phyloP scores from a whole-genome alignment of 2,888 invertebrate genomes.

The Cryptocephalus primarius region DNA sequence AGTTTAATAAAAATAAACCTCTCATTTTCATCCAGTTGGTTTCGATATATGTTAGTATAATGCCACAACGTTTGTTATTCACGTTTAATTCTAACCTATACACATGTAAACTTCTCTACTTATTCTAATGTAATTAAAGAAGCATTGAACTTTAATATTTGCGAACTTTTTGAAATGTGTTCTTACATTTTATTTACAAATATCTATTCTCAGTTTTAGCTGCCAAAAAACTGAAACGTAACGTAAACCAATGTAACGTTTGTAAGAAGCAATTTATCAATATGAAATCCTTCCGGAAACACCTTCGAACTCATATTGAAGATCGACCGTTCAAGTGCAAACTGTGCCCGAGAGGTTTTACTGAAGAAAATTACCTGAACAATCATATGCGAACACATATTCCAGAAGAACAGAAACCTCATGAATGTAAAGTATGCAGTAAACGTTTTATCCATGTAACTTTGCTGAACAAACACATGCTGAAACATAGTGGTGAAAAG shows the following conservation, averaged over 20 bases:
- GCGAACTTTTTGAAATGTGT: no score
- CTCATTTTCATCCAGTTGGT: no score
- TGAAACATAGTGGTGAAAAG: slow-evolving; percentile 39
- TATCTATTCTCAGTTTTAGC: slow-evolving; percentile 14
- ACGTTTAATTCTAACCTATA: no score
- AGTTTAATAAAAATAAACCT: background rate
- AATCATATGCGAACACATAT: slow-evolving; percentile 34
- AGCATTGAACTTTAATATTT: no score
- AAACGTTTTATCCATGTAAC: slow-evolving; percentile 39
- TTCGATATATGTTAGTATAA: no score
- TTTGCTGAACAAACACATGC: slow-evolving; percentile 37
- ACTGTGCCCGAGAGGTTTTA: slow-evolving; percentile 34
- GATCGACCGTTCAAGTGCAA: slow-evolving; percentile 37
- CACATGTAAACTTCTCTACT: no score
- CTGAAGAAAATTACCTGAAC: slow-evolving; percentile 38
- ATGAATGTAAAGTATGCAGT: slow-evolving; percentile 38
- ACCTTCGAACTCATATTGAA: slow-evolving; percentile 38
- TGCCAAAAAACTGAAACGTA: slow-evolving; percentile 30
- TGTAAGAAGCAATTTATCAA: slow-evolving; percentile 39
- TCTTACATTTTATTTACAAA: no score
- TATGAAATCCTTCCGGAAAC: slow-evolving; percentile 37
- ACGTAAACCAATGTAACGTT: slow-evolving; percentile 34
- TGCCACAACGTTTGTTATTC: no score
- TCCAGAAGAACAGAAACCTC: slow-evolving; percentile 38
- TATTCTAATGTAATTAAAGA: no score